Base-by-base conservation (phyloP, 2,888 invertebrate species). In the Rotaria sp. region DNA sequence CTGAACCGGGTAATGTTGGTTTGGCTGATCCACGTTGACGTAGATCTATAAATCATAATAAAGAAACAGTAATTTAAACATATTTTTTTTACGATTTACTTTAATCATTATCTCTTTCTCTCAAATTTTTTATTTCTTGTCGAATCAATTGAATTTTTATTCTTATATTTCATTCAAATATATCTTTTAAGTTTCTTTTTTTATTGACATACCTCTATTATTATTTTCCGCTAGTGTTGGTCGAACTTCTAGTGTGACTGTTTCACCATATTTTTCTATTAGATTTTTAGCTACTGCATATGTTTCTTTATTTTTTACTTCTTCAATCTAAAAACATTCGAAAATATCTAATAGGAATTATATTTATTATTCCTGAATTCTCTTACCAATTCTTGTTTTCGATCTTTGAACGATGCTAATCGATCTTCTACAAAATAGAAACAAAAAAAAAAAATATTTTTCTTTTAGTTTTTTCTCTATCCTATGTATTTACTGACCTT, bases 401-500 rank as follows among this genome's bases (percentile, higher is more conserved):
- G 41, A 45, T 80, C 80, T 80, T 80, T 80, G 80, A 80, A 80
- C n/a, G 26, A 80, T 45, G 41, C 24, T n/a, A 80, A n/a, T 45
- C 45, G 80, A 26, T 80, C 80, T 45, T 41, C 80, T 80, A 35
- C 5, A 67, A 67, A 38, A 80, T 24, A 45, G n/a, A 35, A 45
- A 1, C n/a, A 45, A 21, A 24, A 45, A 21, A 67, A 3, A 10
- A 74, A 38, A 50, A 13, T 15, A 5, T 8, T 18, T 50, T 15
- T 50, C 10, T 59, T 30, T 8, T 30, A 26, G 0, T 24, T 26
- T 52, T 21, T 52, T 52, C 21, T 21, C 18, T 59, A 26, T 59
- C 10, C 11, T 59, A 35, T 35, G 5, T 1, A 67, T 35, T 21
- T 5, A 67, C 67, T 21, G 26, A 80, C 80, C 80, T 45, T 80